Evolutionary conservation across 2,888 invertebrate species (phyloP).

Genomic region (Lordiphosa andalusiaca): DNA sequence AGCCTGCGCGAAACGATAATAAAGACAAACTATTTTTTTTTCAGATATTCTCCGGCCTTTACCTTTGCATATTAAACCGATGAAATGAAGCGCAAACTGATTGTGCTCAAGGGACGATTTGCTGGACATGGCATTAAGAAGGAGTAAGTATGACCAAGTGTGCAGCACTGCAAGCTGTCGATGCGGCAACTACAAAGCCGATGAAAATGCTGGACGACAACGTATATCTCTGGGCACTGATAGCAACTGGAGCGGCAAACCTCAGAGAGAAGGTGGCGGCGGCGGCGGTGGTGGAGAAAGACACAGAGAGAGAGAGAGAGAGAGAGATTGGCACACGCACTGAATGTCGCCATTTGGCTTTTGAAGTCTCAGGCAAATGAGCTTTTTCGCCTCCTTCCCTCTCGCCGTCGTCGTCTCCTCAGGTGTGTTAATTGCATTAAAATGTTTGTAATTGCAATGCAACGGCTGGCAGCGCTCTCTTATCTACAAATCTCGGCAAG

Average conservation of each 20-base stretch:
- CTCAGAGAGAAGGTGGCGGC: constrained; percentile 21
- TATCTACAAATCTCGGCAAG: constrained; percentile 32
- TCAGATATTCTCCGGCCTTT: constrained; percentile 18
- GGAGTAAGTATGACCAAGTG: background rate
- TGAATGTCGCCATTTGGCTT: constrained; percentile 42
- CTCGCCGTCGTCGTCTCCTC: constrained; percentile 6
- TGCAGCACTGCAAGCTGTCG: constrained; percentile 16
- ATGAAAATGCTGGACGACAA: constrained; percentile 40
- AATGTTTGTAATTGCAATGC: constrained; percentile 77
- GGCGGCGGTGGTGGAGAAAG: constrained; percentile 20
- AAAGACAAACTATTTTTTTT: constrained; percentile 59
- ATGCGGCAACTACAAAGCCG: constrained; percentile 63
- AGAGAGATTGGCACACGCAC: constrained; percentile 40
- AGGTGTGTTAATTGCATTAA: constrained; percentile 79
- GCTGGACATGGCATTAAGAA: constrained; percentile 44
- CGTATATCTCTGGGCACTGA: constrained; percentile 52
- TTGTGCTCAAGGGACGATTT: constrained; percentile 41
- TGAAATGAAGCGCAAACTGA: constrained; percentile 65
- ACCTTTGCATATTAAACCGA: constrained; percentile 43
- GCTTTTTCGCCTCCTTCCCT: constrained; percentile 20
- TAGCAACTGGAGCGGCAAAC: constrained; percentile 66
- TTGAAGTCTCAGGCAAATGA: constrained; percentile 64
- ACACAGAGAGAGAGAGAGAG: constrained; percentile 19
- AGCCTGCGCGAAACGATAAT: constrained; percentile 44
- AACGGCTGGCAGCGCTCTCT: constrained; percentile 26